Base-by-base conservation (phyloP, 2,113 vertebrate genomes). In the Hippocampus comes region DNA sequence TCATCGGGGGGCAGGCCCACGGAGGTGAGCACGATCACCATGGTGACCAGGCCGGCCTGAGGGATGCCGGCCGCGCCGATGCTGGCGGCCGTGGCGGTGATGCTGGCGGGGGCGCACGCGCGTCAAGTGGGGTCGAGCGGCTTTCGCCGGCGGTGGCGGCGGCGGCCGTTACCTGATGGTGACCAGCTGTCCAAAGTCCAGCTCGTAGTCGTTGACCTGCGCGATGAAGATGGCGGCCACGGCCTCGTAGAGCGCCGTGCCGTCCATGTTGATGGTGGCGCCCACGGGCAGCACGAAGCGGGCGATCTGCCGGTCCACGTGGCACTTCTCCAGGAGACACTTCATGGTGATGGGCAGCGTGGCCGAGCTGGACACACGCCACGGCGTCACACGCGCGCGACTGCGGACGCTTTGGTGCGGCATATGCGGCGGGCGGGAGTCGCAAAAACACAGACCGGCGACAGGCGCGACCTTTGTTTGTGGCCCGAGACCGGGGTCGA, bases 261-360 rank as follows among this genome's bases (percentile, higher is more conserved):
- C 95, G 0, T 96, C 95, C 95, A 95, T 96, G 83, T 96, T 96
- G 87, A 95, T 96, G 75, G 95, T 96, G 71, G 95, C 95, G 0
- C 95, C 95, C 0, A 95, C 94, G 0, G 95, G 95, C 0, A 96
- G 92, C 25, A 96, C 95, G 0, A 96, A 95, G 0, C 95, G 92
- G 0, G 95, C 94, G 8, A 96, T 94, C 0, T 94, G 94, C 0
- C 94, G 78, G 87, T 96, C 94, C 0, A 96, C 93, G 0, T 91
- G 66, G 0, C 95, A 96, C 93, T 96, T 95, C 75, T 96, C 95
- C 87, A 96, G 72, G 73, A 96, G 88, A 86, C 95, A 95, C 90
- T 95, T 95, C 80, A 96, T 94, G 74, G 95, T 96, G 91, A 96
- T 96, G 83, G 95, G 95, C 77, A 96, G 76, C 0, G 95, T 96